phyloP scores from a whole-genome alignment of 2,113 vertebrate species.

The Petrocephalus microphthalmus region DNA sequence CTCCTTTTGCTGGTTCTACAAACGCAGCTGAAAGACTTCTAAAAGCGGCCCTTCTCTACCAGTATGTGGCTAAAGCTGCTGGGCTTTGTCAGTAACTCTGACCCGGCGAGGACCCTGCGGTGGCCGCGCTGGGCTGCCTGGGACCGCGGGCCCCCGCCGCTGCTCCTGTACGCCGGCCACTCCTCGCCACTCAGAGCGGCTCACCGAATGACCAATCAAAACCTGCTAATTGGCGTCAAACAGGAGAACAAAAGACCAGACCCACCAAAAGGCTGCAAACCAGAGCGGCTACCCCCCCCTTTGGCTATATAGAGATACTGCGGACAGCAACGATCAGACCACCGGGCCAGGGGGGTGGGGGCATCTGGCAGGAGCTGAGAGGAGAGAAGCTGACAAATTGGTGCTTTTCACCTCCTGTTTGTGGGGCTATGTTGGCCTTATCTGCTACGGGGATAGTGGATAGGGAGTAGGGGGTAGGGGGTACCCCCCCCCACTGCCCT shows the following conservation, averaged over 20 bases:
- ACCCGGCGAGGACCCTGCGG: not conserved
- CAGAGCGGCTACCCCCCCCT: not conserved
- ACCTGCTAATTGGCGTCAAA: not conserved
- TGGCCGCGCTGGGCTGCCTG: not conserved
- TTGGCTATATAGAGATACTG: not conserved
- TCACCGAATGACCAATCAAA: not conserved
- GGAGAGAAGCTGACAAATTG: slow-evolving; percentile 28
- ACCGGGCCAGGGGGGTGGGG: not conserved
- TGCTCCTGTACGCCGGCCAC: not conserved
- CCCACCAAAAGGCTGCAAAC: not conserved
- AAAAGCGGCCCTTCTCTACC: not conserved
- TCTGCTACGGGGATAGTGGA: not conserved
- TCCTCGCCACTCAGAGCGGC: not conserved
- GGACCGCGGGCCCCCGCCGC: not conserved
- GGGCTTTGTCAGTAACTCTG: not conserved
- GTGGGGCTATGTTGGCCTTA: not conserved
- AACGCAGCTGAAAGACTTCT: slow-evolving; percentile 15
- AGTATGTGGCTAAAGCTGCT: not conserved
- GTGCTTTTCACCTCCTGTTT: not conserved
- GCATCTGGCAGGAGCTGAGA: not conserved
- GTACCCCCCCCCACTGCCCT: not conserved
- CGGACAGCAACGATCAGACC: not conserved
- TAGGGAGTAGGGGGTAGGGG: not conserved
- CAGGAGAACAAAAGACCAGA: not conserved
- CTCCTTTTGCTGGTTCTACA: slow-evolving; percentile 13